Evolutionary conservation across 2,888 invertebrate genomes (phyloP), one percentile per base, ranked within the genome.

Genomic region (Neoscelio sp.): DNA sequence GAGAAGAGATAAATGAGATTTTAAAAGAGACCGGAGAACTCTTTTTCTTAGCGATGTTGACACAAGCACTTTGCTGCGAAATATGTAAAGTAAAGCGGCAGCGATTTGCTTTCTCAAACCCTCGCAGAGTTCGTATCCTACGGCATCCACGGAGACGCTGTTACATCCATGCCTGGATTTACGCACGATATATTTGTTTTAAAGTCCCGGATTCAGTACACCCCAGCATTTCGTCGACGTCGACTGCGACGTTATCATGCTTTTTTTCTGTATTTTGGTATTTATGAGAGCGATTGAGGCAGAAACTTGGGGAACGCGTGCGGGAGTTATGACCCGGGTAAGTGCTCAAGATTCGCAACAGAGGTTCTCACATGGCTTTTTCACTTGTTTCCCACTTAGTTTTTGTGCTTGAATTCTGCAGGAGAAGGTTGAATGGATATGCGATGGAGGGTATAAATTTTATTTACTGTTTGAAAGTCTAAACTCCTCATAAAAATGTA

Each of bases 171-270:
- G 84, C 78, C n/a, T 87, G 88, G 88, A 89, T 89, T 89, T 89
- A 88, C 88, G 88, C 85, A 87, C 89, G 89, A 89, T 89, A 89
- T 89, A 89, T 89, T 89, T 89, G 89, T 89, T 89, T 89, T 89
- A 89, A 89, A 88, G 87, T 89, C 87, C 87, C 86, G 82, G 82
- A 82, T 81, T 82, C 80, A 54, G 74, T 52, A 50, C 56, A 30
- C 74, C 78, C 74, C 48, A 68, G 33, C 71, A 42, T 65, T 75
- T 71, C 62, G 46, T 48, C 6, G 23, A 23, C 23, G 3, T 80
- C 73, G 70, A 64, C 74, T 70, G 54, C 68, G 68, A 70, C 52
- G 56, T 54, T 68, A 70, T 58, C 65, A 23, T 56, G 28, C 30
- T 40, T 48, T 65, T 67, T 76, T 71, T 44, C 35, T 18, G 54